Percentiles rank a stretch among this genome's conserved stretches.
phyloP scores from a whole-genome alignment of 2,797 vertebrate species.

The Harpagifer antarcticus region DNA sequence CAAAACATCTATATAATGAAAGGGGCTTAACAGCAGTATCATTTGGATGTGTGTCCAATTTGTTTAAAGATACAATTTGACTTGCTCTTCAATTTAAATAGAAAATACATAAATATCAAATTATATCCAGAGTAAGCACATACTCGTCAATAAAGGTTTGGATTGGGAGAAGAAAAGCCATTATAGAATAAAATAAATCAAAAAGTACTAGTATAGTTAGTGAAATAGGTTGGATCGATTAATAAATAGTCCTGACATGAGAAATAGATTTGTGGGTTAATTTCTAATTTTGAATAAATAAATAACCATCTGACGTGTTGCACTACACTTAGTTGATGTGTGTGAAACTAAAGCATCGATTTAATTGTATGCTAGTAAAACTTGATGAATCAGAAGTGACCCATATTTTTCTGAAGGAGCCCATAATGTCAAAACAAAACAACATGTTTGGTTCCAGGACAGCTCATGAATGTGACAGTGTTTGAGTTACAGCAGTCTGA shows the following conservation, averaged over 20 bases:
- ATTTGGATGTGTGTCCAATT: too few relatives aligned
- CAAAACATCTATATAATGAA: not conserved
- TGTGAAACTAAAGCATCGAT: not conserved
- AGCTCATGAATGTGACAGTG: not conserved
- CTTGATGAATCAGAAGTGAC: not conserved
- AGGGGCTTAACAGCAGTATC: too few relatives aligned
- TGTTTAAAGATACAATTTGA: too few relatives aligned
- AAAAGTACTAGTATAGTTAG: too few relatives aligned
- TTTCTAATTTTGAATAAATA: not conserved
- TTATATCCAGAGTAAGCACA: too few relatives aligned
- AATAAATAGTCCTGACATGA: not conserved
- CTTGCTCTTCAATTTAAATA: too few relatives aligned
- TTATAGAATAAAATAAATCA: too few relatives aligned
- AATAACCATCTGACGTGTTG: not conserved
- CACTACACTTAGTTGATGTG: not conserved
- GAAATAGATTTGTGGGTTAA: not conserved
- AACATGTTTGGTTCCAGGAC: not conserved
- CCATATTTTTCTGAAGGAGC: not conserved
- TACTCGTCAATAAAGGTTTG: too few relatives aligned
- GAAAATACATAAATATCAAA: too few relatives aligned
- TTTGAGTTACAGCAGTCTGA: slow-evolving; percentile 10
- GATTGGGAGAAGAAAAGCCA: too few relatives aligned
- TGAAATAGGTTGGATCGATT: too few relatives aligned
- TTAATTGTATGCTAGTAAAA: not conserved
- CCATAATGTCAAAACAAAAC: not conserved